These are phyloP conservation scores for Varecia variegata DNA, from an alignment of 2,797 vertebrate genomes.

Conservation along the genomic window DNA sequence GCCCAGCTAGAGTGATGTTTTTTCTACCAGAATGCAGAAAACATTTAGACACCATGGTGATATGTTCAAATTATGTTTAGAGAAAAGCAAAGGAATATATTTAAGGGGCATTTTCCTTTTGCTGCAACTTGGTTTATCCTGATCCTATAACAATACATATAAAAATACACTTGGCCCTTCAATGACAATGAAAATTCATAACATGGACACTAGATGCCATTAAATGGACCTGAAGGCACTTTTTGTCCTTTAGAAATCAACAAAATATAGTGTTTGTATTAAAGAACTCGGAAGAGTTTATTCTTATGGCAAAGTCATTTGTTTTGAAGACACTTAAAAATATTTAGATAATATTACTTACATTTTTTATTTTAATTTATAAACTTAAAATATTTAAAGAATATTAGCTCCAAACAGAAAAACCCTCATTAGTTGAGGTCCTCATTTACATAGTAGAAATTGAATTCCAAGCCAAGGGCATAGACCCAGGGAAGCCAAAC, in stretches of 20 bases:
- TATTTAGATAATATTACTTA: background rate
- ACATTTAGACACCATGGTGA: background rate
- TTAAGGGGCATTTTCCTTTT: background rate
- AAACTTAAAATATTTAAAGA: conserved; percentile 23
- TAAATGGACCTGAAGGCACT: background rate
- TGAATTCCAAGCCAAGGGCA: background rate
- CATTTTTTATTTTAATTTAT: background rate
- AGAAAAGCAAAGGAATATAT: conserved; percentile 18
- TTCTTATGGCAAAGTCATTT: background rate
- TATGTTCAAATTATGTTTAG: background rate
- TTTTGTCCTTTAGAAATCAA: conserved; percentile 39
- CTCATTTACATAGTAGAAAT: background rate
- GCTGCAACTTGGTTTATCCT: background rate
- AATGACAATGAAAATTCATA: background rate
- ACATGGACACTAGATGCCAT: background rate
- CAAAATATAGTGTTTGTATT: background rate
- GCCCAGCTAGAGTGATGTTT: background rate
- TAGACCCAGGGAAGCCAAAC: background rate
- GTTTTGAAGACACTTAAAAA: background rate
- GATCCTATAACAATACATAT: background rate
- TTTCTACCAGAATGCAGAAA: conserved; percentile 32
- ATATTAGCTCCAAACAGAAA: conserved; percentile 4
- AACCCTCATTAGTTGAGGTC: background rate
- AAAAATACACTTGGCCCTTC: background rate
- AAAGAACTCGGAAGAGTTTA: background rate